phyloP scores from a whole-genome alignment of 2,888 invertebrate species.

The Lithophane leautieri region DNA sequence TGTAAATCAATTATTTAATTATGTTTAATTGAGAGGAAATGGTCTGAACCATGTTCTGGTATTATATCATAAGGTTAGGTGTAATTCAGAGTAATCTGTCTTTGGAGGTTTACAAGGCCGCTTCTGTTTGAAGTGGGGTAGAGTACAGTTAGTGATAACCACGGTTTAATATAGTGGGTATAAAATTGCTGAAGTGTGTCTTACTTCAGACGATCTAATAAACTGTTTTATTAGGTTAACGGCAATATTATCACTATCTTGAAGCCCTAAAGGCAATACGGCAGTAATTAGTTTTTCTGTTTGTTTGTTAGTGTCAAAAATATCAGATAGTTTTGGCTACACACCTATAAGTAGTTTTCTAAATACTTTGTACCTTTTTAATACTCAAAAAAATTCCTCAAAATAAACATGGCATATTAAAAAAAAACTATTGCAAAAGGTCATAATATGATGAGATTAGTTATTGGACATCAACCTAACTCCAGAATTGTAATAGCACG shows the following conservation, averaged over 20 bases:
- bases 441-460: not conserved
- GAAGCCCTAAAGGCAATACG: constrained; percentile 5
- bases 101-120: constrained; percentile 43
- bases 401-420: too few relatives aligned
- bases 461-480: not conserved
- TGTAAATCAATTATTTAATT: constrained; percentile 72
- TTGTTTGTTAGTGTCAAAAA: not conserved
- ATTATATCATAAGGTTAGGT: constrained; percentile 53
- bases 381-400: not conserved
- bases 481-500: not conserved
- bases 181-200: constrained; percentile 12
- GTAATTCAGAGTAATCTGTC: constrained; percentile 53
- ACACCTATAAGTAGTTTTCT: too few relatives aligned
- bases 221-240: constrained; percentile 15
- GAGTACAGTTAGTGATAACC: constrained; percentile 39
- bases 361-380: not conserved
- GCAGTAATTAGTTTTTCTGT: not conserved
- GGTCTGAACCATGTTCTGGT: constrained; percentile 45
- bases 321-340: not conserved
- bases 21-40: constrained; percentile 69
- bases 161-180: constrained; percentile 3
- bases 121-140: constrained; percentile 38
- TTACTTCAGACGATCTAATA: constrained; percentile 2
- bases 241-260: not conserved
- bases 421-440: not conserved